phyloP scores from a whole-genome alignment of 2,797 vertebrate genomes.

The Lepus oiostolus region DNA sequence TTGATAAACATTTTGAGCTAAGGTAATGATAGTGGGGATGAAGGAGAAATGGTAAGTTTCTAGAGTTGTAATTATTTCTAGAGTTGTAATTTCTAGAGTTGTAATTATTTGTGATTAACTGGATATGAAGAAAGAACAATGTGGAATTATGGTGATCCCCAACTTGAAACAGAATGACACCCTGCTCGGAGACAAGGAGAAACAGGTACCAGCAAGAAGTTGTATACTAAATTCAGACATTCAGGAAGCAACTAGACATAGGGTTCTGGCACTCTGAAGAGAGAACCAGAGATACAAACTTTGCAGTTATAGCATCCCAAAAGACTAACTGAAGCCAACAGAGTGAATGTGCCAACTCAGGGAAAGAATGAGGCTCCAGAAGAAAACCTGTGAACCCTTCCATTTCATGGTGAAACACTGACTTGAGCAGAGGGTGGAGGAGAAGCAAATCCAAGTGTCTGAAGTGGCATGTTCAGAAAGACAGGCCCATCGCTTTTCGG shows the following conservation, averaged over 20 bases:
- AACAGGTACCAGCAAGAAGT: neutral
- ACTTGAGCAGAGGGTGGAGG: neutral
- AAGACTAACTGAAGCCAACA: neutral
- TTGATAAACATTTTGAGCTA: neutral
- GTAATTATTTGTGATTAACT: neutral
- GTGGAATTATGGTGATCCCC: too few species aligned
- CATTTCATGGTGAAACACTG: neutral
- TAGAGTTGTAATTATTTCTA: neutral
- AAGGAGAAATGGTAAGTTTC: neutral
- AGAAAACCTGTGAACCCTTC: neutral
- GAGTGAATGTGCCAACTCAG: neutral
- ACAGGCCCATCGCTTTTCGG: too few species aligned
- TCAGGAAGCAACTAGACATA: neutral
- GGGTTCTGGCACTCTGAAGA: neutral
- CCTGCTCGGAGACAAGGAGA: neutral
- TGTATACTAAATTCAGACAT: rapidly evolving
- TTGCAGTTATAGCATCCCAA: neutral
- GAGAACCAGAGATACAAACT: neutral
- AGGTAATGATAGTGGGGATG: neutral
- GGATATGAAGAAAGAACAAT: neutral
- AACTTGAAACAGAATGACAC: neutral
- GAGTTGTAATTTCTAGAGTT: neutral
- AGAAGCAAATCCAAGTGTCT: neutral
- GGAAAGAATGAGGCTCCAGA: neutral
- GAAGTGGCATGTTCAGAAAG: neutral